Base-by-base conservation (phyloP, 2,888 invertebrate species). In the Meta bourneti region DNA sequence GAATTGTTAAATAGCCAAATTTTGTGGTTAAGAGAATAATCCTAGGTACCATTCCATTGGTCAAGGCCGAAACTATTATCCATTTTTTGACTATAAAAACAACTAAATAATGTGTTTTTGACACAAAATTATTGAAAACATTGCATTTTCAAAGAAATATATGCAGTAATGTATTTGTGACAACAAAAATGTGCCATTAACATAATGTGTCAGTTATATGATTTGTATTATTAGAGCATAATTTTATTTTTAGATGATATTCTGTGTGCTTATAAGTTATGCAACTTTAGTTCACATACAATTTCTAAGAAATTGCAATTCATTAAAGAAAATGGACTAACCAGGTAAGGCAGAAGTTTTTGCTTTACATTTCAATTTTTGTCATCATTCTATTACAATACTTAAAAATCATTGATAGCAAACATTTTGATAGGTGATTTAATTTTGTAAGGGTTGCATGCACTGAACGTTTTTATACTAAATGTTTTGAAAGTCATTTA, bases 271-370 rank as follows among this genome's bases (percentile, higher is more conserved):
- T 84, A 74, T 49, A 13, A 84, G 54, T 11, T 74, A n/a, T 74
- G 51, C 52, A 54, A 74, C 16, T 61, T 84, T 48, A 34, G 54
- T 20, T 84, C 48, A 11, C 49, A 70, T 5, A 11, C 7, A 9
- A 9, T 90, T 51, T 13, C 20, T 34, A 13, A 16, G 13, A 90
- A 90, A 74, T 51, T 84, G n/a, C 11, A 85, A 6, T 80, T 90
- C 75, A 72, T 90, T 19, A 48, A 13, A 80, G 70, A 89, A 19
- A 89, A 84, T 48, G 70, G 83, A n/a, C 89, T 89, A n/a, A 54
- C 54, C 52, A 83, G 69, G 89, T 89, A 89, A 79, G 52, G 13
- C 49, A 19, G 8, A n/a, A 34, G 8, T 82, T 4, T 71, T 61
- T 52, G 19, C 51, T n/a, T 9, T 54, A 20, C 1, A 34, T 34